These are phyloP conservation scores for Laupala kohalensis DNA, from an alignment of 1,140 invertebrate species.

Conservation along the genomic window DNA sequence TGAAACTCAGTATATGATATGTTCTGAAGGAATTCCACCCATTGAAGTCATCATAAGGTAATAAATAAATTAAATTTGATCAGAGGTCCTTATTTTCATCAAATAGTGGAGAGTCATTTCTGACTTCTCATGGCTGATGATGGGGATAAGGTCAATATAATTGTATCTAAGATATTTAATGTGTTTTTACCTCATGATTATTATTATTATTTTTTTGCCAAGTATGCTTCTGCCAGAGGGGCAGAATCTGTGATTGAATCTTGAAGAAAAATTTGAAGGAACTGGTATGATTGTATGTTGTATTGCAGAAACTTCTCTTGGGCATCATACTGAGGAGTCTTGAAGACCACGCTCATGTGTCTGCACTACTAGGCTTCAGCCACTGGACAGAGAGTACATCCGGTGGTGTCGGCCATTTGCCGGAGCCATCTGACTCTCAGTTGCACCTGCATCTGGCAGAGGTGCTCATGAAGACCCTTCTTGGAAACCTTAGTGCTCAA, in stretches of 20 bases:
- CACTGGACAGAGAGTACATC: background rate
- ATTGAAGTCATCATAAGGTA: no score
- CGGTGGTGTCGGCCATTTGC: background rate
- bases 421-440: constrained; percentile 21
- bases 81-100: no score
- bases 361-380: constrained; percentile 37
- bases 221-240: no score
- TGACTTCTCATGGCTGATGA: no score
- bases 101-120: no score
- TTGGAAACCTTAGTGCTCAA: constrained; percentile 38
- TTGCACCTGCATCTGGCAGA: constrained; percentile 29
- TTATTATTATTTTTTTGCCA: no score
- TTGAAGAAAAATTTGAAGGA: background rate
- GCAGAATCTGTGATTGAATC: background rate
- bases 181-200: no score
- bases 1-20: no score
- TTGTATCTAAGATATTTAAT: no score
- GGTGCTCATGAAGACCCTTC: constrained; percentile 40
- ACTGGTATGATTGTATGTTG: background rate
- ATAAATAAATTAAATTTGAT: no score
- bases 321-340: constrained; percentile 46
- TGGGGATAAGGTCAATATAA: no score
- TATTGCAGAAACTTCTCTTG: constrained; percentile 39
- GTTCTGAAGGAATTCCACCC: no score
- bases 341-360: constrained; percentile 44